These are phyloP conservation scores for Cosmia pyralina DNA, from an alignment of 2,888 invertebrate genomes.

Conservation along the genomic window DNA sequence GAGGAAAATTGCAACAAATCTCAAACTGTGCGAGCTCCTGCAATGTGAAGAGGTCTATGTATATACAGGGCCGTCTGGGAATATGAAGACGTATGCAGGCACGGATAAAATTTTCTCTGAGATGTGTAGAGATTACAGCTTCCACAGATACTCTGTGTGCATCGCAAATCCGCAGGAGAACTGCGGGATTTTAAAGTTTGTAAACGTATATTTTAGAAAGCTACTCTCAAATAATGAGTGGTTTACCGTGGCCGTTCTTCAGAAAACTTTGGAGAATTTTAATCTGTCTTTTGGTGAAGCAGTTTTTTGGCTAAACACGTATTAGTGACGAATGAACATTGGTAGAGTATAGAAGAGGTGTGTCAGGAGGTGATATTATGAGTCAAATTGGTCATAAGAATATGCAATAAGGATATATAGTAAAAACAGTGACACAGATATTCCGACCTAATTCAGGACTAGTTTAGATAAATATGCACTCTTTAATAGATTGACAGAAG, in stretches of 20 bases:
- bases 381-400: not conserved
- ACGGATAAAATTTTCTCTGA: not conserved
- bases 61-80: slow-evolving; percentile 21
- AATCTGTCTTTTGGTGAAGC: not conserved
- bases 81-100: slow-evolving; percentile 11
- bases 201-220: slow-evolving; percentile 17
- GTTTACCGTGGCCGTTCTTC: not conserved
- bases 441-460: not conserved
- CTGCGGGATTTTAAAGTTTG: slow-evolving; percentile 11
- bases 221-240: slow-evolving; percentile 5
- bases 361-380: not conserved
- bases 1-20: not conserved
- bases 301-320: not conserved
- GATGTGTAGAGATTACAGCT: slow-evolving; percentile 22
- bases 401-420: not conserved
- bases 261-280: not conserved
- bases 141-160: slow-evolving; percentile 16
- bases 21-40: slow-evolving; percentile 6
- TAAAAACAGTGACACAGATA: not conserved
- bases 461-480: slow-evolving; percentile 2
- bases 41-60: not conserved
- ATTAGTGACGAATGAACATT: not conserved
- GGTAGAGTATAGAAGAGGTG: not conserved
- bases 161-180: slow-evolving; percentile 4
- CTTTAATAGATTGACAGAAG: slow-evolving; percentile 4